Evolutionary conservation across 2,797 vertebrate genomes (phyloP).

Genomic region (Enteromius afrohamiltoni): DNA sequence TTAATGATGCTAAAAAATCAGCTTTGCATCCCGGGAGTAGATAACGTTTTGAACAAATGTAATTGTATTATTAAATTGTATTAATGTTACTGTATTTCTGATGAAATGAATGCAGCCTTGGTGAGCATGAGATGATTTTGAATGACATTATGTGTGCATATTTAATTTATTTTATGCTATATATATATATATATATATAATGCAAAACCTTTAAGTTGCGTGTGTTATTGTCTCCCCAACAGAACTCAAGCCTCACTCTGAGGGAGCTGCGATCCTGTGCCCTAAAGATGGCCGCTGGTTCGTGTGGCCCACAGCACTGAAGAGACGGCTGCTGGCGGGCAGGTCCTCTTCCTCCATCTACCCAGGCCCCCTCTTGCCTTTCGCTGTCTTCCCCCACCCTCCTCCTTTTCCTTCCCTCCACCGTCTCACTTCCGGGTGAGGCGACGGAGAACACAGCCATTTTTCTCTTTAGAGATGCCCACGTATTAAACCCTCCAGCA

Average conservation of each 20-base stretch:
- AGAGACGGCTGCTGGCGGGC: slow-evolving; percentile 47
- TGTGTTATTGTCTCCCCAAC: neutral
- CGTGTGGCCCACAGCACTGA: slow-evolving; percentile 47
- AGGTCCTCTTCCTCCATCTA: slow-evolving; percentile 45
- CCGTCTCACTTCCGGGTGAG: neutral
- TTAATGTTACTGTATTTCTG: neutral
- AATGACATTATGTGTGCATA: neutral
- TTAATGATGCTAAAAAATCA: neutral
- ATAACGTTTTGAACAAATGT: neutral
- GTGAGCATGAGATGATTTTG: neutral
- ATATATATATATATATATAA: no score
- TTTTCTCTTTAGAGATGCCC: slow-evolving; percentile 25
- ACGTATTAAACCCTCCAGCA: slow-evolving; percentile 36
- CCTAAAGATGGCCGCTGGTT: slow-evolving; percentile 46
- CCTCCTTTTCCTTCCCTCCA: neutral
- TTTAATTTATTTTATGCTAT: no score
- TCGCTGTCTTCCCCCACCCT: neutral
- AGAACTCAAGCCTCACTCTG: slow-evolving; percentile 25
- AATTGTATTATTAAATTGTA: neutral
- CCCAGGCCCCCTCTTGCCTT: slow-evolving; percentile 1
- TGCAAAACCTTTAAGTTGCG: neutral
- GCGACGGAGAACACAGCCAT: slow-evolving; percentile 19
- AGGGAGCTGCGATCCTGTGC: slow-evolving; percentile 40
- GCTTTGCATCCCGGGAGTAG: neutral
- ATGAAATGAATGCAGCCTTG: neutral